These are phyloP conservation scores for Gambelia wislizenii DNA, from an alignment of 2,797 vertebrate species.

Conservation along the genomic window DNA sequence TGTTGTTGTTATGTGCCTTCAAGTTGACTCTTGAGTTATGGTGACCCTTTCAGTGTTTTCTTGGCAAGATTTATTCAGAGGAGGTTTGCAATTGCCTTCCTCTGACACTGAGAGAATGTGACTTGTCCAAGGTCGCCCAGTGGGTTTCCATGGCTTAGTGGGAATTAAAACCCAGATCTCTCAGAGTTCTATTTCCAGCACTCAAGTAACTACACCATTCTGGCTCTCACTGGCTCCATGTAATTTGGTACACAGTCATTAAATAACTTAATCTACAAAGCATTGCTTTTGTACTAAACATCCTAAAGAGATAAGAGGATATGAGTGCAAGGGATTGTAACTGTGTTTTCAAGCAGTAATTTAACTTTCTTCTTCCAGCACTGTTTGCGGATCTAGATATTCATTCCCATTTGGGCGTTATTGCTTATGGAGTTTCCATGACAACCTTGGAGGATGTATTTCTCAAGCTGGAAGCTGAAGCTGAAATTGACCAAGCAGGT, in stretches of 20 bases:
- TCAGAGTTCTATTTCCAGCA: too few species aligned
- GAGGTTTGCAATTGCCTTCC: too few species aligned
- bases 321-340: neutral
- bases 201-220: too few species aligned
- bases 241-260: neutral
- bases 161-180: too few species aligned
- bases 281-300: neutral
- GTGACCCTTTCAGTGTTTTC: too few species aligned
- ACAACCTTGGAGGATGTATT: constrained; percentile 97
- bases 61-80: too few species aligned
- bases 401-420: constrained; percentile 86
- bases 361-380: constrained; percentile 72
- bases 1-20: too few species aligned
- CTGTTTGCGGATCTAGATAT: constrained; percentile 92
- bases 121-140: too few species aligned
- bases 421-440: constrained; percentile 96
- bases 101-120: too few species aligned
- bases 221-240: too few species aligned
- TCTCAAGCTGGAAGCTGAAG: constrained; percentile 92
- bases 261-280: neutral
- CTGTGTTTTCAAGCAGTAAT: neutral
- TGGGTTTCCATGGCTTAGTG: too few species aligned
- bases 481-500: constrained; percentile 96
- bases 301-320: neutral
- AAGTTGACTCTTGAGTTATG: too few species aligned